Base-by-base conservation (phyloP, 2,113 vertebrate species). In the Psilopsiagon aurifrons region DNA sequence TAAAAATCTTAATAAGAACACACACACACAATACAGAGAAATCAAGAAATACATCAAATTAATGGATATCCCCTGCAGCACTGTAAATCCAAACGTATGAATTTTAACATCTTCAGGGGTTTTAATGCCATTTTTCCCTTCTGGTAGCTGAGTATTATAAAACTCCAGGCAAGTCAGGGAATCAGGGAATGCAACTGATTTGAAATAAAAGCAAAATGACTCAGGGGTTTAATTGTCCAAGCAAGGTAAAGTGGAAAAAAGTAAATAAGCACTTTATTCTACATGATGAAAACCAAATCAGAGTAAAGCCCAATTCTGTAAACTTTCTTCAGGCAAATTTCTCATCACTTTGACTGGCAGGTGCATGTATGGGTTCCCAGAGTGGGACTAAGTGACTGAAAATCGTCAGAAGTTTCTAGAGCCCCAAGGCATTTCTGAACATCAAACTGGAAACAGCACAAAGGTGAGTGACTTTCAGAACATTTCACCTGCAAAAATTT, bases 141-240 rank as follows among this genome's bases (percentile, higher is more conserved):
- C 63, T 96, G 70, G n/a, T 94, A 66, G 76, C 59, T 80, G 37
- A 94, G 59, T 75, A 62, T 90, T 94, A 90, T 86, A 93, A 93
- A 93, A 94, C 79, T 85, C 59, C 11, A 10, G 67, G 90, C 85
- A 96, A 95, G 54, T 27, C 70, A 74, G 81, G 28, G 78, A 94
- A 83, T 17, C 59, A 67, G 70, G 75, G 67, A 96, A 83, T 74
- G 60, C 37, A 92, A 88, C 71, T 93, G 71, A 80, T 87, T 83
- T 78, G 83, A 96, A 96, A 96, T 86, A 96, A 94, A 96, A 96
- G 52, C 79, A 94, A 83, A 94, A 96, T 94, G 68, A 93, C 95
- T 95, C 85, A 90, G 60, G 76, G 92, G 88, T 90, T 97, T 95
- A 96, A 96, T 96, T 95, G 92, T 81, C 83, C 90, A 81, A 84